These are phyloP conservation scores for Himalopsyche japonica DNA, from an alignment of 2,888 invertebrate genomes.

Conservation along the genomic window DNA sequence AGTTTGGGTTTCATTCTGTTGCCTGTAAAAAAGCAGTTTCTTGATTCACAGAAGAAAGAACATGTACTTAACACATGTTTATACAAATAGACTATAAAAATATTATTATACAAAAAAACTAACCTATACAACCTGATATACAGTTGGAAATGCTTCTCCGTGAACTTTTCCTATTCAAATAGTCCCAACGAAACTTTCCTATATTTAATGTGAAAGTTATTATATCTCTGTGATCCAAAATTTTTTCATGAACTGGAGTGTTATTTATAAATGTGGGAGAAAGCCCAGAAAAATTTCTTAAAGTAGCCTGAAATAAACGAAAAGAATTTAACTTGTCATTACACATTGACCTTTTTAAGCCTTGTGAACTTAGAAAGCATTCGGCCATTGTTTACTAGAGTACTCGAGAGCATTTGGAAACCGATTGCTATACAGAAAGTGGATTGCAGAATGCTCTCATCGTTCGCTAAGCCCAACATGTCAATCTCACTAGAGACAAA, in stretches of 20 bases:
- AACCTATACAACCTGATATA: constrained; percentile 18
- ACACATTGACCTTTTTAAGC: constrained; percentile 33
- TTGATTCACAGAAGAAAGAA: not conserved
- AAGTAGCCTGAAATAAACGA: constrained; percentile 49
- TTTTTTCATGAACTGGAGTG: constrained; percentile 46
- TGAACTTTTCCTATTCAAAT: constrained; percentile 39
- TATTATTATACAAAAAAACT: not conserved
- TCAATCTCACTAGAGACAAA: too few species aligned
- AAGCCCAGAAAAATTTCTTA: constrained; percentile 51
- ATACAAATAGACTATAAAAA: not conserved
- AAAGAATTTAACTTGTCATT: too few species aligned
- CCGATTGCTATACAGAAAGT: too few species aligned
- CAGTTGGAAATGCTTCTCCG: not conserved
- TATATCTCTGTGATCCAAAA: constrained; percentile 53
- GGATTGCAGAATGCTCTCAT: too few species aligned
- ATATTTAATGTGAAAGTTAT: constrained; percentile 48
- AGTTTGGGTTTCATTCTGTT: not conserved
- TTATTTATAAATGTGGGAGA: constrained; percentile 55
- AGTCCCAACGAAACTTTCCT: constrained; percentile 54
- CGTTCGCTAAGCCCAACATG: too few species aligned
- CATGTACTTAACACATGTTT: not conserved
- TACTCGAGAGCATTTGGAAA: too few species aligned
- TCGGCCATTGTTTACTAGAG: too few species aligned
- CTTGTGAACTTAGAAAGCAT: too few species aligned
- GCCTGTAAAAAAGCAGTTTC: not conserved